These are phyloP conservation scores for Melanerpes aurifrons DNA, from an alignment of 2,113 vertebrate genomes.

Conservation along the genomic window DNA sequence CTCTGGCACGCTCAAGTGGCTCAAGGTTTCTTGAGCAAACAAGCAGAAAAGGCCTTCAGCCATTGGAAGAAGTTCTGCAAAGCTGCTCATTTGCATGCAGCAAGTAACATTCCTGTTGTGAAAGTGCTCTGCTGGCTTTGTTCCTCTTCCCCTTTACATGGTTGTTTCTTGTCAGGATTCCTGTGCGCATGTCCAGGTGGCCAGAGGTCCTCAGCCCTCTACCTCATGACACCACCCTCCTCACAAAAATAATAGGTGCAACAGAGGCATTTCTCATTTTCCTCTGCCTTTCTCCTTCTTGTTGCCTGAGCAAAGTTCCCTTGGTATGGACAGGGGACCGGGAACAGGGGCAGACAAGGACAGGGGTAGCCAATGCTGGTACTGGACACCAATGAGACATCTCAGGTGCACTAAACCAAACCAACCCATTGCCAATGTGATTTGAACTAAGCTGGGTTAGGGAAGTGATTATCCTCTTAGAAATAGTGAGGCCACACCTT, in stretches of 20 bases:
- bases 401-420: not conserved
- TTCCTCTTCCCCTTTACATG: not conserved
- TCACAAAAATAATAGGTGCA: not conserved
- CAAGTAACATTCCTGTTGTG: not conserved
- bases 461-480: not conserved
- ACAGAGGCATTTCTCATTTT: not conserved
- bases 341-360: not conserved
- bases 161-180: not conserved
- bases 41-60: not conserved
- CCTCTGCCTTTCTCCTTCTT: not conserved
- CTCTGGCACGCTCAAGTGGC: not conserved
- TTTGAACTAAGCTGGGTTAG: not conserved
- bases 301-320: not conserved
- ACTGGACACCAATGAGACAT: not conserved
- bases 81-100: not conserved
- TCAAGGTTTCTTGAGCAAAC: not conserved
- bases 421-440: not conserved
- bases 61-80: not conserved
- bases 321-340: not conserved
- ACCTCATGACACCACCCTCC: not conserved
- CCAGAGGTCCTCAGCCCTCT: fast-evolving
- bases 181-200: fast-evolving
- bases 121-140: not conserved
- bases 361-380: not conserved
- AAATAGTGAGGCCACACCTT: not conserved